Conservation (phyloP, 2,113 vertebrate genomes). For the Stomatorhinus ivindoensis region DNA sequence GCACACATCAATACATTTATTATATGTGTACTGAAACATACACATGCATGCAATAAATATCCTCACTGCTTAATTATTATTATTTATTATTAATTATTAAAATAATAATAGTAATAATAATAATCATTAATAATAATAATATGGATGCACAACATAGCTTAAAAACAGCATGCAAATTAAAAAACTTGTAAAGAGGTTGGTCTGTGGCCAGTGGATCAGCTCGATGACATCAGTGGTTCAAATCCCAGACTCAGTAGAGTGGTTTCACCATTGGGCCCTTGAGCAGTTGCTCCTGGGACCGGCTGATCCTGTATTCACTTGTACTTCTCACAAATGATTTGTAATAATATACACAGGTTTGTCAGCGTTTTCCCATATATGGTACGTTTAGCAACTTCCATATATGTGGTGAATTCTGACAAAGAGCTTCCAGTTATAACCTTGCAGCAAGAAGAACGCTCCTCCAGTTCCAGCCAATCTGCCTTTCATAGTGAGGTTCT, state of each 20-base stretch:
- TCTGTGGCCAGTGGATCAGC: background rate
- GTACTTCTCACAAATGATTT: background rate
- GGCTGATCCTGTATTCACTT: background rate
- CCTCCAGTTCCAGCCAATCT: slow-evolving; percentile 62
- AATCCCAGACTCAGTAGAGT: background rate
- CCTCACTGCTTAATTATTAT: background rate
- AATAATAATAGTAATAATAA: background rate
- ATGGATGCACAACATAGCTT: background rate
- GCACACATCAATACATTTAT: background rate
- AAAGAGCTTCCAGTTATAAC: slow-evolving; percentile 38
- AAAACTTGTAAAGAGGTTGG: background rate
- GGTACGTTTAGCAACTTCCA: background rate
- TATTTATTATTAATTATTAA: background rate
- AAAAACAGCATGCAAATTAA: background rate
- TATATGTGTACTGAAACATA: background rate
- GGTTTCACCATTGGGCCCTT: background rate
- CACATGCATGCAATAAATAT: background rate
- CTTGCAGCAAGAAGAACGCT: slow-evolving; percentile 66
- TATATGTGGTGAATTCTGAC: background rate
- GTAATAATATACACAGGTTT: background rate
- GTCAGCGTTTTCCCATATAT: background rate
- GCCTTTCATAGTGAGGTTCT: slow-evolving; percentile 60
- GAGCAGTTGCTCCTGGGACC: background rate
- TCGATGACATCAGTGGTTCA: background rate
- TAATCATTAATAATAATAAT: background rate